Evolutionary conservation across 2,113 vertebrate genomes (phyloP).

Genomic region (Hippocampus zosterae): DNA sequence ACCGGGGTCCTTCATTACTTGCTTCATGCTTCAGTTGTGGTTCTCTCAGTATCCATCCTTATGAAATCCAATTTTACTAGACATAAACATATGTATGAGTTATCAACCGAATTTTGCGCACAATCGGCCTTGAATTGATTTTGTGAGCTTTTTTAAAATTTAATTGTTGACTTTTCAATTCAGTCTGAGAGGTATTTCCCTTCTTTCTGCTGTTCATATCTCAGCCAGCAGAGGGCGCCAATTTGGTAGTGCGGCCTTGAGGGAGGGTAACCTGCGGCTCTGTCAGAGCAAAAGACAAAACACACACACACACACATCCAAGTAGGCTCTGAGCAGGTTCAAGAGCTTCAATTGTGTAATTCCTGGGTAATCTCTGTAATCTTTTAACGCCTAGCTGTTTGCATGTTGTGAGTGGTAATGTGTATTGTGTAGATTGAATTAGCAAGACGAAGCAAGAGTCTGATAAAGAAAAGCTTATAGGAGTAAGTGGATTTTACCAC

Average conservation of each 20-base stretch:
- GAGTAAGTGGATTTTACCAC: constrained; percentile 30
- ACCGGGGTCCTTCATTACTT: too few relatives aligned
- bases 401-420: constrained; percentile 13
- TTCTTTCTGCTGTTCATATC: constrained; percentile 45
- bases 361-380: constrained; percentile 78
- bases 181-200: neutral
- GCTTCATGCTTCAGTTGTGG: too few relatives aligned
- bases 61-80: neutral
- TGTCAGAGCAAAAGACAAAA: constrained; percentile 31
- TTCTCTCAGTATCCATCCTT: too few relatives aligned
- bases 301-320: constrained; percentile 42
- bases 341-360: constrained; percentile 77
- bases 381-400: constrained; percentile 68
- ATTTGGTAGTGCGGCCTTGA: constrained; percentile 50
- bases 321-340: constrained; percentile 49
- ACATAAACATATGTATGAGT: neutral
- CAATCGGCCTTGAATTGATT: neutral
- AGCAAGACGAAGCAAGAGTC: constrained; percentile 32
- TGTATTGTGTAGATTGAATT: constrained; percentile 44
- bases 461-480: constrained; percentile 49
- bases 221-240: constrained; percentile 66
- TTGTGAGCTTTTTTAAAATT: neutral
- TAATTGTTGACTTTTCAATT: neutral
- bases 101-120: neutral
- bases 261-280: constrained; percentile 61